These are phyloP conservation scores for Terrapene triunguis DNA, from an alignment of 2,113 vertebrate species.

Conservation along the genomic window DNA sequence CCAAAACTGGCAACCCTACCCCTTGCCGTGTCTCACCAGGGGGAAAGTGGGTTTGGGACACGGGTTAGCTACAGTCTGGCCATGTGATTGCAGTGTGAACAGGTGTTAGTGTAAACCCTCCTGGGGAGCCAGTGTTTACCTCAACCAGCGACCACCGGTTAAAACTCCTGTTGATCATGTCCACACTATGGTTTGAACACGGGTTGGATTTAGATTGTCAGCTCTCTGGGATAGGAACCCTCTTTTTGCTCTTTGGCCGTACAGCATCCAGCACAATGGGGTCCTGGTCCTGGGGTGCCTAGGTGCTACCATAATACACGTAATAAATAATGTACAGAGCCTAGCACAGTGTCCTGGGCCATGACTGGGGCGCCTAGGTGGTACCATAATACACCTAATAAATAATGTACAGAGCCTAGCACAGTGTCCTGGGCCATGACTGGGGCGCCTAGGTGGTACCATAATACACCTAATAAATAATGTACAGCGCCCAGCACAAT, in stretches of 20 bases:
- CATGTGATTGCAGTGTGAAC: not conserved
- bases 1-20: too few relatives aligned
- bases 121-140: not conserved
- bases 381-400: too few relatives aligned
- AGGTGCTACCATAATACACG: too few relatives aligned
- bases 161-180: not conserved
- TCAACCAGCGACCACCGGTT: not conserved
- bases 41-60: not conserved
- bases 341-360: too few relatives aligned
- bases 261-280: not conserved
- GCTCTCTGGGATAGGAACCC: not conserved
- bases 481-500: too few relatives aligned
- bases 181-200: not conserved
- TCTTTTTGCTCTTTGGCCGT: not conserved
- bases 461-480: too few relatives aligned
- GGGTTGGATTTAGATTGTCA: not conserved
- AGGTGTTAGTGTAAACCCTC: not conserved
- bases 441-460: rapidly evolving
- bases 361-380: too few relatives aligned
- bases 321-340: too few relatives aligned
- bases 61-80: not conserved
- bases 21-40: not conserved
- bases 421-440: too few relatives aligned
- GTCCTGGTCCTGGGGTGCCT: not conserved
- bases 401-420: too few relatives aligned